These are phyloP conservation scores for Pachycephus smyrnensis DNA, from an alignment of 2,888 invertebrate genomes.

Conservation along the genomic window DNA sequence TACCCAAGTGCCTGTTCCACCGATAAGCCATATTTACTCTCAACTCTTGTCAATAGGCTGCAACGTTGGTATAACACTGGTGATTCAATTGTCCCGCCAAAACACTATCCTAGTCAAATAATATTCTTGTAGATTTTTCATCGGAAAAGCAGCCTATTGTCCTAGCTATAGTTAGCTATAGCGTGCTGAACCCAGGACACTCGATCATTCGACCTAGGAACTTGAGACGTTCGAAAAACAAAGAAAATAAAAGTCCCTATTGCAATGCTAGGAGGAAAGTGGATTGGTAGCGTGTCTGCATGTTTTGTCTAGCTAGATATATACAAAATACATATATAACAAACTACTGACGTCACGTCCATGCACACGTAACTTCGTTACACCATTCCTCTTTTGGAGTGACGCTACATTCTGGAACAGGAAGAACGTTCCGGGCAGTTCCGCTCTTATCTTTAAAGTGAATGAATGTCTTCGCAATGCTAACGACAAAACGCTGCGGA, in stretches of 20 bases:
- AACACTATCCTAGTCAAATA: neutral
- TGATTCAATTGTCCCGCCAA: neutral
- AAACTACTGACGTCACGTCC: neutral
- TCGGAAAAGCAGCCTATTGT: neutral
- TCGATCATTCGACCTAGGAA: neutral
- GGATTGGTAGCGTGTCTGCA: neutral
- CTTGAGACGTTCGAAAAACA: neutral
- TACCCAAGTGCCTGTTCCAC: neutral
- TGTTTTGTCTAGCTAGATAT: neutral
- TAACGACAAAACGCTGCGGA: neutral
- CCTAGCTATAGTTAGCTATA: neutral
- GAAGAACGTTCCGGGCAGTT: neutral
- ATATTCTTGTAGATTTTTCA: neutral
- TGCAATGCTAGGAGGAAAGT: neutral
- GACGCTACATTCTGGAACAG: neutral
- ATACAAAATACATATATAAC: neutral
- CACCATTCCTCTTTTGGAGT: neutral
- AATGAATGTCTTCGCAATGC: neutral
- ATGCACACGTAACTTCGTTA: neutral
- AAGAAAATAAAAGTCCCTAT: neutral
- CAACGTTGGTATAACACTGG: too few species aligned
- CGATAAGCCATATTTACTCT: neutral
- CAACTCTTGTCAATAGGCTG: neutral
- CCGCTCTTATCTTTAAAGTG: neutral
- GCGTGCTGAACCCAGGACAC: neutral